phyloP scores from a whole-genome alignment of 2,113 vertebrate genomes.

The Aspidoscelis tigris region DNA sequence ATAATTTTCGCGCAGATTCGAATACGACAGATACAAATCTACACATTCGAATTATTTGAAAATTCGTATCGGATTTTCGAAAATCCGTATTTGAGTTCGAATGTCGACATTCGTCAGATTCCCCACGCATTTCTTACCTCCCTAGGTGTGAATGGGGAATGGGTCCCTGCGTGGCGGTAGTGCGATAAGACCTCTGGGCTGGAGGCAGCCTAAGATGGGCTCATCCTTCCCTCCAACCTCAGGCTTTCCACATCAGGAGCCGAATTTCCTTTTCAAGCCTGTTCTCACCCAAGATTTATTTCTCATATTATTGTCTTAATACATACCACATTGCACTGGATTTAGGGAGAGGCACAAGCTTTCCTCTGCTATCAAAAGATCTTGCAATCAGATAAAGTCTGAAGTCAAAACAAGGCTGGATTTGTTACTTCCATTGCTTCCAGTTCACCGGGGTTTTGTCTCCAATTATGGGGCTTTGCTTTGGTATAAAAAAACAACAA shows the following conservation, averaged over 20 bases:
- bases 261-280: slow-evolving; percentile 66
- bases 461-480: slow-evolving; percentile 44
- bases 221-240: slow-evolving; percentile 27
- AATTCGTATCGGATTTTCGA: no score
- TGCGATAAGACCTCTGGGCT: no score
- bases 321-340: slow-evolving; percentile 66
- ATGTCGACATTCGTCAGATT: no score
- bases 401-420: slow-evolving; percentile 69
- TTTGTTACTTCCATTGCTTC: slow-evolving; percentile 66
- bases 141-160: no score
- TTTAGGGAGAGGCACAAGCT: slow-evolving; percentile 65
- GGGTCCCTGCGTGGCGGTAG: no score
- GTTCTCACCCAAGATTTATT: slow-evolving; percentile 74
- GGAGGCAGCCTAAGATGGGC: slow-evolving; percentile 1
- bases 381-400: slow-evolving; percentile 52
- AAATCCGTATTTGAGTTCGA: no score
- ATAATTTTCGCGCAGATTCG: no score
- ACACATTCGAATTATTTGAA: no score
- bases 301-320: slow-evolving; percentile 69
- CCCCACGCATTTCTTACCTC: no score
- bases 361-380: slow-evolving; percentile 69
- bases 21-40: no score
- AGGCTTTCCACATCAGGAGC: slow-evolving; percentile 65
- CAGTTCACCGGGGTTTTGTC: slow-evolving; percentile 40
- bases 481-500: slow-evolving; percentile 63